Conservation (phyloP, 2,797 vertebrate genomes). For the Cuniculus paca region DNA sequence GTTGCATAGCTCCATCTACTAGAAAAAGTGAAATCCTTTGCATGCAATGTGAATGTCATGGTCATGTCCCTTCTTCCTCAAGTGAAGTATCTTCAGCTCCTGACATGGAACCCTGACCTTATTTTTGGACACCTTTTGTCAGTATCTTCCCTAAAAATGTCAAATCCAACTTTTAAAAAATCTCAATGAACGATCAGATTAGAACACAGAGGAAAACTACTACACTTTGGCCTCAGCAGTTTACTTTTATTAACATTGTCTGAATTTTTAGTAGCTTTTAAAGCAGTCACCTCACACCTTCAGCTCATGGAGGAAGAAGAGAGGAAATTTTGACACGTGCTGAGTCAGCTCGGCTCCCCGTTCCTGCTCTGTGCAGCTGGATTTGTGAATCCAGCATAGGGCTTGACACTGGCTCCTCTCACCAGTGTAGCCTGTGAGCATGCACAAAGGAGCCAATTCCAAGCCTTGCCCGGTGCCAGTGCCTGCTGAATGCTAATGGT, state of each 20-base stretch:
- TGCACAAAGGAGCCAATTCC: neutral
- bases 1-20: neutral
- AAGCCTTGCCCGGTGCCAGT: neutral
- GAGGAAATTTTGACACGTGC: neutral
- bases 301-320: neutral
- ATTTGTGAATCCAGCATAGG: neutral
- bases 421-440: too few species aligned
- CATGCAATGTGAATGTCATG: neutral
- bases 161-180: neutral
- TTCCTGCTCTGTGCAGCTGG: accelerated
- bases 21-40: neutral
- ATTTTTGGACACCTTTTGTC: neutral
- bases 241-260: neutral
- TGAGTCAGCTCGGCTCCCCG: neutral
- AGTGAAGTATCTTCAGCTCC: neutral
- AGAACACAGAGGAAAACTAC: neutral
- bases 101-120: neutral
- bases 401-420: neutral
- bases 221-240: neutral
- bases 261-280: neutral
- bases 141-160: neutral
- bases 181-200: neutral
- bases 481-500: accelerated
- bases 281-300: neutral
- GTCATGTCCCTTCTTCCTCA: neutral